phyloP scores from a whole-genome alignment of 2,888 invertebrate genomes.

The Litoditis marina region DNA sequence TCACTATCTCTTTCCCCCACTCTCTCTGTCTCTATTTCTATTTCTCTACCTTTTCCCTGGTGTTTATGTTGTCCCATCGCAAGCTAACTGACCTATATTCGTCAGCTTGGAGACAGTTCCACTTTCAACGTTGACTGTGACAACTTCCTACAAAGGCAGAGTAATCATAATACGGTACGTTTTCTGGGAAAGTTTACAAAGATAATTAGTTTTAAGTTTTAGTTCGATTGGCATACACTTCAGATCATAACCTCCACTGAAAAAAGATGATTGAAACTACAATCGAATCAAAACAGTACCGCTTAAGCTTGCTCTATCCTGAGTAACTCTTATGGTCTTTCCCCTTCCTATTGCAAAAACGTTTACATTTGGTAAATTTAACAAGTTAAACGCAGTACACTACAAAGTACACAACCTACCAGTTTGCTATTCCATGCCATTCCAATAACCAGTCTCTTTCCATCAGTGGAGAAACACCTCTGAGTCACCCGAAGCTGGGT shows the following conservation, averaged over 20 bases:
- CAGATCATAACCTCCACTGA: too few relatives aligned
- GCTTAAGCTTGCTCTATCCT: too few relatives aligned
- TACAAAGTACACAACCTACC: too few relatives aligned
- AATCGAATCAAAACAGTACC: too few relatives aligned
- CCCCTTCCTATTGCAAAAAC: background rate
- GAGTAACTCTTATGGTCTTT: too few relatives aligned
- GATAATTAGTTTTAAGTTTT: too few relatives aligned
- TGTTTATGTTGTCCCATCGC: background rate
- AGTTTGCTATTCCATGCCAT: constrained; percentile 43
- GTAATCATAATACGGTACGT: too few relatives aligned
- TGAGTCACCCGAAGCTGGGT: constrained; percentile 6
- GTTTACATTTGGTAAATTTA: background rate
- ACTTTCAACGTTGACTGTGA: constrained; percentile 31
- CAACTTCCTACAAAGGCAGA: constrained; percentile 30
- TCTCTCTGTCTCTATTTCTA: too few relatives aligned
- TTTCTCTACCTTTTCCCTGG: background rate
- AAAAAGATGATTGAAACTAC: too few relatives aligned
- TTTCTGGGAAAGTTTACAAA: background rate
- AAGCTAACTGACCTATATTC: constrained; percentile 35
- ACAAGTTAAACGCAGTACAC: background rate
- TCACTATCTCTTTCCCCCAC: too few relatives aligned
- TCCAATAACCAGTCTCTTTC: constrained; percentile 35
- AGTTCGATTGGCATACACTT: too few relatives aligned
- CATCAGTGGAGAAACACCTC: constrained; percentile 42
- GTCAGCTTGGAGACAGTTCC: constrained; percentile 34